A percentile compares a stretch with the other conserved stretches of the same genome.
Conservation (phyloP, 1,140 invertebrate genomes). For the Papilio aristodemus region DNA sequence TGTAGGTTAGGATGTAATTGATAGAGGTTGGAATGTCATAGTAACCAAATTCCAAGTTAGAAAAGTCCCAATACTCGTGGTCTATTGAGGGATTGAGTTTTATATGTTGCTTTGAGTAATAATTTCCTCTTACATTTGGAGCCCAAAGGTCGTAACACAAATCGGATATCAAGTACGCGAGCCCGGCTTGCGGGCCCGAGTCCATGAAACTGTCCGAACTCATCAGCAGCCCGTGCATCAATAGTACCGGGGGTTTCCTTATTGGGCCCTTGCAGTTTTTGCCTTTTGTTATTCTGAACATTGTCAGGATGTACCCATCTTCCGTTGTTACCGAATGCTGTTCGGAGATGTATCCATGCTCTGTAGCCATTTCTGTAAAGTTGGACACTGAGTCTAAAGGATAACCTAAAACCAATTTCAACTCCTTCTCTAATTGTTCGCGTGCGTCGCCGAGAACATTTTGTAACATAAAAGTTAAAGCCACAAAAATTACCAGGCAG, state of each 20-base stretch:
- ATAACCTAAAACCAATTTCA: conserved; percentile 2
- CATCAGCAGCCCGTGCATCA: conserved; percentile 22
- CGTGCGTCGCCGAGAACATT: background rate
- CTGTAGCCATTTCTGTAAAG: conserved; percentile 31
- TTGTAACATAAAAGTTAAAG: background rate
- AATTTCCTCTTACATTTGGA: conserved; percentile 19
- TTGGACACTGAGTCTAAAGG: conserved; percentile 32
- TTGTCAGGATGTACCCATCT: conserved; percentile 69
- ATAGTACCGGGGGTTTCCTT: background rate
- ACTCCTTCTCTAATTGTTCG: background rate
- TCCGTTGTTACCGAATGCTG: conserved; percentile 46
- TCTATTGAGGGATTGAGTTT: conserved; percentile 48
- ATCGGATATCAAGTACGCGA: conserved; percentile 19
- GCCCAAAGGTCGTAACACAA: conserved; percentile 20
- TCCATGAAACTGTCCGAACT: conserved; percentile 8
- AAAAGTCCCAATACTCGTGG: conserved; percentile 68
- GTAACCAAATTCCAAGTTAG: conserved; percentile 85
- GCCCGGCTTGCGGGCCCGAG: conserved; percentile 3
- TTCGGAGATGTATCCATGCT: conserved; percentile 34
- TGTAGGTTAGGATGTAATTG: conserved; percentile 80
- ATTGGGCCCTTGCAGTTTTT: background rate
- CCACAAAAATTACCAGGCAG: background rate
- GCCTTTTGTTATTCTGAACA: conserved; percentile 46
- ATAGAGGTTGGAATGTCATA: conserved; percentile 87
- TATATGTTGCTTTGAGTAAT: conserved; percentile 2